A percentile compares a stretch with the other conserved stretches of the same genome.
Conservation (phyloP, 1,140 invertebrate genomes). For the Helicoverpa zea region DNA sequence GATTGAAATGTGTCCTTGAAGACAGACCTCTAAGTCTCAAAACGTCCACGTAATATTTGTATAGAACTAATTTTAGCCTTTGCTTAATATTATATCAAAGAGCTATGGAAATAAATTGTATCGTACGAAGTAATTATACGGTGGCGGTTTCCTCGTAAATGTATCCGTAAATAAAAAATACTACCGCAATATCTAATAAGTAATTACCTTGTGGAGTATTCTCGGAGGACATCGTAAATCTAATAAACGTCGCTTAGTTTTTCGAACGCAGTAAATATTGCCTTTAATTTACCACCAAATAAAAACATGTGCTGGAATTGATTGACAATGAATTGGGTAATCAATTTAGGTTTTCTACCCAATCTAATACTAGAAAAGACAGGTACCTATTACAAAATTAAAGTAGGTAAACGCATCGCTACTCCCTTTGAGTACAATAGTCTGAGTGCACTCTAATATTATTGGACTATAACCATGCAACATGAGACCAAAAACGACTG, state of each 20-base stretch:
- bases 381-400: too few relatives aligned
- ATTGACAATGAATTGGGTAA: neutral
- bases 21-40: neutral
- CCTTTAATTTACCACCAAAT: neutral
- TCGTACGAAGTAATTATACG: conserved; percentile 4
- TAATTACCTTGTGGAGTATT: conserved; percentile 28
- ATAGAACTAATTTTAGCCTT: neutral
- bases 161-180: conserved; percentile 10
- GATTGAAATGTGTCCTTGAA: neutral
- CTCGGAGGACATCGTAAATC: conserved; percentile 10
- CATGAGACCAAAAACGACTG: neutral
- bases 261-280: conserved; percentile 10
- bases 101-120: conserved; percentile 11
- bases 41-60: too few relatives aligned
- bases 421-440: neutral
- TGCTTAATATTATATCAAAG: neutral
- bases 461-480: neutral
- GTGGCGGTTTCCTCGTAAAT: neutral
- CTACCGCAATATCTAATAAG: conserved; percentile 19
- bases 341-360: too few relatives aligned
- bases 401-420: neutral
- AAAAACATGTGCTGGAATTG: neutral
- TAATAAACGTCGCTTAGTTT: conserved; percentile 21
- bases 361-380: too few relatives aligned
- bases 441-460: conserved; percentile 18